Base-by-base conservation (phyloP, 2,888 invertebrate species). In the Xylota sylvarum region DNA sequence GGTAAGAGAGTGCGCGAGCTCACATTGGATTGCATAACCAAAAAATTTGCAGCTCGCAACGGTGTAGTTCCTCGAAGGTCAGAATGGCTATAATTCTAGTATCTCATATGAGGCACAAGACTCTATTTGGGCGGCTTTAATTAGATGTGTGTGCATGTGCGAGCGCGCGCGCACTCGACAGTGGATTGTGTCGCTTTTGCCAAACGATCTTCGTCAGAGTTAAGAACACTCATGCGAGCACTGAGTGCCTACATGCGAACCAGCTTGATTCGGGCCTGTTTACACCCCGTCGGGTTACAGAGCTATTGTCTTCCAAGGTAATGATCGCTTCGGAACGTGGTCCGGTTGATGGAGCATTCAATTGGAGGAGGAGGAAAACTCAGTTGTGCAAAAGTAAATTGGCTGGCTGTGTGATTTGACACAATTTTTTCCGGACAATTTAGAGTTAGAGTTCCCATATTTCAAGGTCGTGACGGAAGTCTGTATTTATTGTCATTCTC, bases 241-340 rank as follows among this genome's bases (percentile, higher is more conserved):
- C 73, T 40, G 14, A 58, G 37, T 50, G 30, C 6, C 6, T 32
- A 32, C 73, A 80, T 72, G 65, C 80, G 67, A 81, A 58, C 55
- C 32, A 67, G 56, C 65, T 48, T 17, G 48, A 35, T 55, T 76
- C 17, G 37, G 27, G 60, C 48, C 35, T 23, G 52, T 60, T 70
- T 55, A 48, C 67, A 46, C 55, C 52, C 70, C 23, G 37, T 35
- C 52, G 50, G 27, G 35, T 70, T 69, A 35, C 30, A 58, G 52
- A 43, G 81, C 76, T 67, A 85, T 77, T 81, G 85, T 85, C 81
- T 85, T 81, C 35, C 85, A 85, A 81, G 85, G 85, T 81, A 76
- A 72, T 56, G 60, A 69, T 52, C 32, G 55, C 65, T 78, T 65
- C 56, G 65, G 50, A 58, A 56, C 73, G 65, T 43, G 50, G 65